phyloP scores from a whole-genome alignment of 2,113 vertebrate genomes.

The Phodopus roborovskii region DNA sequence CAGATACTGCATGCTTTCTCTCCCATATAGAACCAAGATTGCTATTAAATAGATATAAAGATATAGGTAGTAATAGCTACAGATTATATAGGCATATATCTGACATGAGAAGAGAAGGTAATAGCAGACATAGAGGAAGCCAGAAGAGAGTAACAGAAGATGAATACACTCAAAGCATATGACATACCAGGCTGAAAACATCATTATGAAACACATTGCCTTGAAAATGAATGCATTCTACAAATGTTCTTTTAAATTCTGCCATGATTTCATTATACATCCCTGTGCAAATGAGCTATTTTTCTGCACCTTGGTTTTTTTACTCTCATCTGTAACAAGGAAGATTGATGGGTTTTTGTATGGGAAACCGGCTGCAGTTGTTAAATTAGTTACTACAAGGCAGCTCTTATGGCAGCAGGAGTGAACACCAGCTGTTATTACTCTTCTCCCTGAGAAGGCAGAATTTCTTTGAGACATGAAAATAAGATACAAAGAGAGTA shows the following conservation, averaged over 20 bases:
- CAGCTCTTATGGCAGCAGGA: not conserved
- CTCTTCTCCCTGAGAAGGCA: not conserved
- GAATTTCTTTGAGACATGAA: conserved; percentile 15
- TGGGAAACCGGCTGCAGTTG: not conserved
- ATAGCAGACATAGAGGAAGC: not conserved
- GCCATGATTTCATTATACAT: conserved; percentile 1
- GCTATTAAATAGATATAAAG: not conserved
- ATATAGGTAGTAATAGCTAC: too few relatives aligned
- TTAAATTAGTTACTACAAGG: conserved; percentile 26
- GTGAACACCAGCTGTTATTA: not conserved
- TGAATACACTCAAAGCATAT: too few relatives aligned
- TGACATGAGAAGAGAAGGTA: not conserved
- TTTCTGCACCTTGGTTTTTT: not conserved
- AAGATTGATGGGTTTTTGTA: not conserved
- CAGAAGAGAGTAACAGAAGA: too few relatives aligned
- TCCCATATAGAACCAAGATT: not conserved
- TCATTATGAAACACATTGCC: not conserved
- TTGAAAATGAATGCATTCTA: not conserved
- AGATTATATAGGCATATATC: not conserved
- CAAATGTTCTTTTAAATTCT: not conserved
- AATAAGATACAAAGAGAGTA: not conserved
- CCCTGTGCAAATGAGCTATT: not conserved
- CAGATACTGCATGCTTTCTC: not conserved
- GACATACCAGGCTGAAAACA: not conserved
- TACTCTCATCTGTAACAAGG: not conserved